Percentiles rank a stretch among this genome's conserved stretches.
Evolutionary conservation across 2,888 invertebrate species (phyloP).

Genomic region (Yponomeuta plumbellus): DNA sequence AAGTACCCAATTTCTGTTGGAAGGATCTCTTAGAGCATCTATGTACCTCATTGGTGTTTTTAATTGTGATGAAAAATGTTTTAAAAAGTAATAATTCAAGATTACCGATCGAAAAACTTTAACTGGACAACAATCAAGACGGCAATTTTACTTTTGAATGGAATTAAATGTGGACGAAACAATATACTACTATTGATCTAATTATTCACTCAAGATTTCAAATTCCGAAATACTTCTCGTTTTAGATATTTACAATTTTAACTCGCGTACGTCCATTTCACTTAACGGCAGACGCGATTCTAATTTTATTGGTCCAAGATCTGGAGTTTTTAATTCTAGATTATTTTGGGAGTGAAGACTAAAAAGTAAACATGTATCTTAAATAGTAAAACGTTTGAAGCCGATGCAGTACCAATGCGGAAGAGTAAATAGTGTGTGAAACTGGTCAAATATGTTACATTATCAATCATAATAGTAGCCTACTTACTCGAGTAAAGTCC

Average conservation of each 20-base stretch:
- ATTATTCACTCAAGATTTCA: constrained; percentile 53
- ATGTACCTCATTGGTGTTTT: neutral
- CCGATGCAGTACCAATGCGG: neutral
- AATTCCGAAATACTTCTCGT: constrained; percentile 45
- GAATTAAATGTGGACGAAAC: constrained; percentile 72
- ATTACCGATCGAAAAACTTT: constrained; percentile 42
- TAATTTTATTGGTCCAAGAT: constrained; percentile 7
- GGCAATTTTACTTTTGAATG: constrained; percentile 62
- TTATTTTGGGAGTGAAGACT: neutral
- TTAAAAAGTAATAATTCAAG: constrained; percentile 41
- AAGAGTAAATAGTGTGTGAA: neutral
- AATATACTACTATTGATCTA: constrained; percentile 66
- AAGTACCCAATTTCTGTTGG: constrained; percentile 20
- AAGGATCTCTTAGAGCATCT: neutral
- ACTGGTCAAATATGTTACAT: neutral
- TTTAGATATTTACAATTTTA: constrained; percentile 54
- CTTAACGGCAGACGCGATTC: neutral
- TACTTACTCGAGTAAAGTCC: neutral
- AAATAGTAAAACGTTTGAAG: neutral
- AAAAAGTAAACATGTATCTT: neutral
- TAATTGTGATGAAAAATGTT: constrained; percentile 30
- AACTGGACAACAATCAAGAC: constrained; percentile 67
- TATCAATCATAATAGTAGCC: neutral
- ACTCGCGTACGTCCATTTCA: neutral
- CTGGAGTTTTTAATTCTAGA: constrained; percentile 4